A percentile compares a stretch with the other conserved stretches of the same genome.
Conservation (phyloP, 2,113 vertebrate genomes). For the Xiphophorus couchianus region DNA sequence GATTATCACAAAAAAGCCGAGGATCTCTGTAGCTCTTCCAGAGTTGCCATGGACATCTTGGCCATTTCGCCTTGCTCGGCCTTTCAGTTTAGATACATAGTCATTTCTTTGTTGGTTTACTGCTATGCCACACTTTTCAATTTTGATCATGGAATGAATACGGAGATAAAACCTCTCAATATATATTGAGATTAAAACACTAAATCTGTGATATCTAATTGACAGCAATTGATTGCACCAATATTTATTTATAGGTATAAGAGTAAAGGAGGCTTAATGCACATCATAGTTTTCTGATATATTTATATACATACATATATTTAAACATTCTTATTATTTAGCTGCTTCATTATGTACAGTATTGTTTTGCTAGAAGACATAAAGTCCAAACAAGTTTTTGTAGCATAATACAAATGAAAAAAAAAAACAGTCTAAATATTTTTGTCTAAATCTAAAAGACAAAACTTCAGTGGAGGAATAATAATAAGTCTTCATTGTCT, state of each 20-base stretch:
- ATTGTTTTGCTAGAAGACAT: background rate
- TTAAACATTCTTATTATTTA: no score
- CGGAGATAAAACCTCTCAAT: background rate
- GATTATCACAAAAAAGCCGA: background rate
- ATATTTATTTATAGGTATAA: no score
- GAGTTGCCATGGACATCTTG: background rate
- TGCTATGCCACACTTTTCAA: background rate
- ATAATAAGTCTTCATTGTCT: background rate
- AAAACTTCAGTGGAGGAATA: background rate
- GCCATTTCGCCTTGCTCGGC: background rate
- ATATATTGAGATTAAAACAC: no score
- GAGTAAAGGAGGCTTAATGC: no score
- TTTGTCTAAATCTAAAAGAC: background rate
- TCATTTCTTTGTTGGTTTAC: no score
- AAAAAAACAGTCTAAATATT: background rate
- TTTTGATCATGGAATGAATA: background rate
- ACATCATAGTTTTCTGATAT: no score
- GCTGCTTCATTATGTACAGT: no score
- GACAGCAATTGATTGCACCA: no score
- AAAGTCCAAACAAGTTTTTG: background rate
- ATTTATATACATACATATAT: no score
- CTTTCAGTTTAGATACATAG: background rate
- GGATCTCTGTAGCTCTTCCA: background rate
- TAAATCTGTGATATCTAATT: no score
- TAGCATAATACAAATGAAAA: background rate